A percentile compares a stretch with the other conserved stretches of the same genome.
These are phyloP conservation scores for Trichoplusia ni DNA, from an alignment of 1,140 invertebrate species.

Conservation along the genomic window DNA sequence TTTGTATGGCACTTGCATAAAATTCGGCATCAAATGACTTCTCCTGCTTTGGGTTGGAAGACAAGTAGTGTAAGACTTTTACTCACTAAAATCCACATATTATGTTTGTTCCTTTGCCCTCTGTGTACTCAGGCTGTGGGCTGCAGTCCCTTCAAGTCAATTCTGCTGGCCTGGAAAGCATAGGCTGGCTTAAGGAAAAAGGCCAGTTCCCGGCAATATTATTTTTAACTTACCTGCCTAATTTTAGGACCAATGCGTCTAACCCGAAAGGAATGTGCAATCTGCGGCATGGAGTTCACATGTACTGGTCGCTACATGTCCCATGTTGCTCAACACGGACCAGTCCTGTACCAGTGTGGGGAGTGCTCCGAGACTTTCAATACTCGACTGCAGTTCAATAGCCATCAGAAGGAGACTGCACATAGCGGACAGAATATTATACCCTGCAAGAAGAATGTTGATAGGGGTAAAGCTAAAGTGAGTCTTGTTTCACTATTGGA, in stretches of 20 bases:
- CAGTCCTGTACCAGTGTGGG: conserved; percentile 79
- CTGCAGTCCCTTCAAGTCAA: no score
- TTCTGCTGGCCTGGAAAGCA: no score
- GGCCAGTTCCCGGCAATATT: no score
- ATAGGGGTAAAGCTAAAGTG: not conserved
- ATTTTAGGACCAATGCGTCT: conserved; percentile 44
- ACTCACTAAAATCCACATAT: no score
- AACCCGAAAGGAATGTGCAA: conserved; percentile 56
- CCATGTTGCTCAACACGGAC: conserved; percentile 76
- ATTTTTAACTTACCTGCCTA: not conserved
- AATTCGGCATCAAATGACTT: no score
- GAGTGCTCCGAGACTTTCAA: conserved; percentile 78
- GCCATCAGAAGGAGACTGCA: conserved; percentile 80
- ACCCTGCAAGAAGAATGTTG: conserved; percentile 39
- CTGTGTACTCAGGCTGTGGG: no score
- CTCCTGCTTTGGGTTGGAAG: no score
- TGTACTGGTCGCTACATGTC: conserved; percentile 73
- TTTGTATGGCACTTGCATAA: no score
- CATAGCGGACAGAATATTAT: conserved; percentile 78
- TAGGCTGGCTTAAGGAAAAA: no score
- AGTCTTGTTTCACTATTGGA: no score
- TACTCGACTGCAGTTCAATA: conserved; percentile 71
- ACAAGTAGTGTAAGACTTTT: no score
- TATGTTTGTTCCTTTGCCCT: no score
- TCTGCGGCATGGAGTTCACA: conserved; percentile 69